These are phyloP conservation scores for Coptotermes formosanus DNA, from an alignment of 1,140 invertebrate species.

Conservation along the genomic window DNA sequence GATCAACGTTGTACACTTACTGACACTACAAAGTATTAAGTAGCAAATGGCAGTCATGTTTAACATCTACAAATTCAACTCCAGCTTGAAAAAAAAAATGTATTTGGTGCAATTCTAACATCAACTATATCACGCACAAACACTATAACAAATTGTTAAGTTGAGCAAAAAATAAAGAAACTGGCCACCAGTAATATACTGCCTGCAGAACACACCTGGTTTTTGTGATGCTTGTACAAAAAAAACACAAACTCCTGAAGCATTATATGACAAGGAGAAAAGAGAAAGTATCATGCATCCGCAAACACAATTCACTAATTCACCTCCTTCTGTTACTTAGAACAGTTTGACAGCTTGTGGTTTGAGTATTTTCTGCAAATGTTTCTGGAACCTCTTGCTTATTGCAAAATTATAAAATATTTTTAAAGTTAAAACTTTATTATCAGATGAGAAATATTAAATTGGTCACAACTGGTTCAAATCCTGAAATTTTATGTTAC, in stretches of 20 bases:
- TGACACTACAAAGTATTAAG: not conserved
- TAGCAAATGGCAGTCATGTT: not conserved
- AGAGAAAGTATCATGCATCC: not conserved
- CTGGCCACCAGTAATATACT: not conserved
- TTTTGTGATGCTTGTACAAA: not conserved
- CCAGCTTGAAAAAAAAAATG: not conserved
- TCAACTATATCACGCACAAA: not conserved
- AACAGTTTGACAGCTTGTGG: not conserved
- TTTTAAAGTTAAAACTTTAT: not conserved
- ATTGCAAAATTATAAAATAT: not conserved
- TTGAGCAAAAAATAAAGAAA: not conserved
- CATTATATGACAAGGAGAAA: not conserved
- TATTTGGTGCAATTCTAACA: not conserved
- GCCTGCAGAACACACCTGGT: not conserved
- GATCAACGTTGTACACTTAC: not conserved
- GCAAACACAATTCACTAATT: not conserved
- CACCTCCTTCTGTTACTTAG: not conserved
- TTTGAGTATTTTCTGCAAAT: not conserved
- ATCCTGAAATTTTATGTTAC: not conserved
- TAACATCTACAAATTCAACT: not conserved
- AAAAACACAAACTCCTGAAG: not conserved
- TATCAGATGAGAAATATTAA: not conserved
- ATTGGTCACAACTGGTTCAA: not conserved
- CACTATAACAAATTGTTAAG: not conserved
- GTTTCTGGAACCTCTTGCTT: not conserved